Base-by-base conservation (phyloP, 2,888 invertebrate species). In the Chrysina gloriosa region DNA sequence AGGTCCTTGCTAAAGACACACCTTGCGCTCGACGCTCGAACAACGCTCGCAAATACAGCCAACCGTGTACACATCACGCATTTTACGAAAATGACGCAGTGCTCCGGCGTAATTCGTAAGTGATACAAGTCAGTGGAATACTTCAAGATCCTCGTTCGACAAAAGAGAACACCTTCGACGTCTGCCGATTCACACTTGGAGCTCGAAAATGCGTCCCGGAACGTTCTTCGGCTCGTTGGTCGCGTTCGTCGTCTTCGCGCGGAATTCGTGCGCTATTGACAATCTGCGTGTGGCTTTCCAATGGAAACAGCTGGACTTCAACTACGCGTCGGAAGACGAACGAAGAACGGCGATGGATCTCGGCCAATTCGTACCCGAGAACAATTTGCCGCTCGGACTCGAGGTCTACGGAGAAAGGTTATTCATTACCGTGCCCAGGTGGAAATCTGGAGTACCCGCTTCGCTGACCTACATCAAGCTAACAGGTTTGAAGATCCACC, bases 271-370 rank as follows among this genome's bases (percentile, higher is more conserved):
- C 11, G 84, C 86, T 73, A 89, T 89, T 84, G 90, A 91, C 78
- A 90, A 90, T 83, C 84, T 92, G 64, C 86, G 87, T 73, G 89
- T 91, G 52, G 85, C 87, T 54, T 92, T 89, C 81, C 88, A 92
- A 77, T 93, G 93, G 93, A 90, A 88, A 74, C 88, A 89, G 80
- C 83, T 92, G 54, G 91, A 92, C 79, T 92, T 87, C 80, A 87
- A 88, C 69, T 92, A 88, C 83, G 86, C 87, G 2, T 85, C 78
- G 29, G 82, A 85, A 0, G 86, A 86, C 4, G 86, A 84, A 2
- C 83, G 89, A 64, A 85, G 86, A 77, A 84, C 86, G 61, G 91
- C 91, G 16, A 83, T 91, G 39, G 84, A 85, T 27, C 84, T 82
- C 56, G 86, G 86, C 70, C 84, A 84, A 69, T 93, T 89, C 76